Evolutionary conservation across 2,888 invertebrate species (phyloP).

Genomic region (Microctonus brassicae): DNA sequence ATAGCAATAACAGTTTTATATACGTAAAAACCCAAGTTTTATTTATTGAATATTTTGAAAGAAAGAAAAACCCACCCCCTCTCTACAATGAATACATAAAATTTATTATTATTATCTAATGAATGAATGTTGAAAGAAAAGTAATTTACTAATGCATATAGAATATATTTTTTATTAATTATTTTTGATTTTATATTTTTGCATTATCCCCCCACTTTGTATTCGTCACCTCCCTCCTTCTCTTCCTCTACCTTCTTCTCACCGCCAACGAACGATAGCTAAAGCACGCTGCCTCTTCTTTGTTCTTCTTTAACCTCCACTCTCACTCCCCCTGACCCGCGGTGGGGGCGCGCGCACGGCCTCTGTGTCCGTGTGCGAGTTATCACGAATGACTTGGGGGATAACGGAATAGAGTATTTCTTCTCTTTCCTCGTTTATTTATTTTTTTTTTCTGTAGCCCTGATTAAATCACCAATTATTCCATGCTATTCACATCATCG

Average conservation of each 20-base stretch:
- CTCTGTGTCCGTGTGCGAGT: constrained; percentile 42
- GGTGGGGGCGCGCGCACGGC: constrained; percentile 27
- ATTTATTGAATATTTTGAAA: too few relatives aligned
- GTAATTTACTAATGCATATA: too few relatives aligned
- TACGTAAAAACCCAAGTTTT: too few relatives aligned
- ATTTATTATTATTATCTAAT: too few relatives aligned
- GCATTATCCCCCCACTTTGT: not conserved
- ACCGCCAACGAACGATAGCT: constrained; percentile 23
- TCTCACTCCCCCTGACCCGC: constrained; percentile 18
- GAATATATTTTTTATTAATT: too few relatives aligned
- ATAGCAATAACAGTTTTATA: too few relatives aligned
- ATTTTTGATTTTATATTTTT: not conserved
- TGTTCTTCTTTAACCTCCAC: constrained; percentile 39
- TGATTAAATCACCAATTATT: too few relatives aligned
- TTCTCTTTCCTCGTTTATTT: not conserved
- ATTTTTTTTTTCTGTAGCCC: too few relatives aligned
- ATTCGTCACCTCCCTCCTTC: not conserved
- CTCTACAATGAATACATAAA: too few relatives aligned
- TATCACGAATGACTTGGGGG: constrained; percentile 45
- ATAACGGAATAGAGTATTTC: constrained; percentile 54
- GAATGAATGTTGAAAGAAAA: too few relatives aligned
- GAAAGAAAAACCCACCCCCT: too few relatives aligned
- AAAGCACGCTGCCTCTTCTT: constrained; percentile 42
- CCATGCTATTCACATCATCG: too few relatives aligned
- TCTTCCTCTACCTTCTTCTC: not conserved